Conservation (phyloP, 2,888 invertebrate species). For the Hydroisotoma schaefferi region DNA sequence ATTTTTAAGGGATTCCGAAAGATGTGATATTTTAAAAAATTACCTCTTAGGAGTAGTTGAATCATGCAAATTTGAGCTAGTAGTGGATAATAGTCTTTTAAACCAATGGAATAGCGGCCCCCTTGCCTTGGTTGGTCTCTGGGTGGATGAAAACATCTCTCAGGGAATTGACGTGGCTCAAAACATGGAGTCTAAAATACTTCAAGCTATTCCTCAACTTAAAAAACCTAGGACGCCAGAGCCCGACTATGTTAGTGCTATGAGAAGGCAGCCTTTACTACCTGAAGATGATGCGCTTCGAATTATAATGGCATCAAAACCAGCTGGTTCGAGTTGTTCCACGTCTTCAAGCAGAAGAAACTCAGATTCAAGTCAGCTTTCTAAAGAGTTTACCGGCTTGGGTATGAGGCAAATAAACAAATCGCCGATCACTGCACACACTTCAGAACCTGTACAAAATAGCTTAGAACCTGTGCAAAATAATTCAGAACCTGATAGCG, state of each 20-base stretch:
- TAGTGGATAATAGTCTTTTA: constrained; percentile 77
- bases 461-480: too few relatives aligned
- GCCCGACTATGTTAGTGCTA: constrained; percentile 10
- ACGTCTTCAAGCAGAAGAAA: constrained; percentile 26
- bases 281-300: constrained; percentile 70
- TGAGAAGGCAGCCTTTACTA: constrained; percentile 50
- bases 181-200: constrained; percentile 56
- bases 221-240: constrained; percentile 21
- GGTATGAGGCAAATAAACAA: too few relatives aligned
- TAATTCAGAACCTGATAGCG: too few relatives aligned
- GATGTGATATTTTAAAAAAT: constrained; percentile 71
- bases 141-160: constrained; percentile 64
- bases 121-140: constrained; percentile 76
- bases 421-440: too few relatives aligned
- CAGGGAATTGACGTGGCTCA: constrained; percentile 69
- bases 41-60: constrained; percentile 70
- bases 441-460: too few relatives aligned
- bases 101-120: constrained; percentile 86
- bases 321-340: constrained; percentile 15
- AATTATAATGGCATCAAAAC: constrained; percentile 59
- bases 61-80: constrained; percentile 63
- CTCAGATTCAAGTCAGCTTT: constrained; percentile 15
- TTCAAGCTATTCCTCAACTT: constrained; percentile 43
- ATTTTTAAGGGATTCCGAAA: constrained; percentile 76
- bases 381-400: background rate